These are phyloP conservation scores for Philereme vetulata DNA, from an alignment of 2,888 invertebrate species.

Conservation along the genomic window DNA sequence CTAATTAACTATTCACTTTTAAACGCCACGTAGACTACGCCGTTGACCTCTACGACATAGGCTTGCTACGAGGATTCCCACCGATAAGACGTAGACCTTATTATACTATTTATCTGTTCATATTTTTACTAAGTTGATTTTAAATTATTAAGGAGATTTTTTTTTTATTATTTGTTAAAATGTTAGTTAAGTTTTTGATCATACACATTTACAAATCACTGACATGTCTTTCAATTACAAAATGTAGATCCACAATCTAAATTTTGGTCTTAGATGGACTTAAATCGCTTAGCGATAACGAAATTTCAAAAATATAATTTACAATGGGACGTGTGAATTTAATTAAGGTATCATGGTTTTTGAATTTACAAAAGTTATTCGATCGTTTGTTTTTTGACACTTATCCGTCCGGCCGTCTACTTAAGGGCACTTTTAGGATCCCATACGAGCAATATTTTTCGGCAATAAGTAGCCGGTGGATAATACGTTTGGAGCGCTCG, in stretches of 20 bases:
- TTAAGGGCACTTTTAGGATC: too few species aligned
- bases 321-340: slow-evolving; percentile 13
- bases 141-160: background rate
- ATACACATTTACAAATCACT: slow-evolving; percentile 54
- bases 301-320: slow-evolving; percentile 7
- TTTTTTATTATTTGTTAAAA: slow-evolving; percentile 13
- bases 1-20: too few species aligned
- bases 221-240: slow-evolving; percentile 72
- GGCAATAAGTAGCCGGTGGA: too few species aligned
- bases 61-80: background rate
- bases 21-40: background rate
- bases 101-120: background rate
- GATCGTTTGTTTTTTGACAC: too few species aligned
- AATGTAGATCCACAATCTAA: slow-evolving; percentile 46
- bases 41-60: background rate
- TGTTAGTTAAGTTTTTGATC: slow-evolving; percentile 20
- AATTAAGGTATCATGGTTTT: slow-evolving; percentile 3
- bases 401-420: too few species aligned
- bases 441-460: too few species aligned
- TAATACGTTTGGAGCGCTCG: too few species aligned
- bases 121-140: background rate
- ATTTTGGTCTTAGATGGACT: slow-evolving; percentile 47
- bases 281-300: slow-evolving; percentile 26
- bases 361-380: too few species aligned
- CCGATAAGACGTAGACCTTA: background rate